A percentile compares a stretch with the other conserved stretches of the same genome.
These are phyloP conservation scores for Archilochus colubris DNA, from an alignment of 2,113 vertebrate genomes.

Conservation along the genomic window DNA sequence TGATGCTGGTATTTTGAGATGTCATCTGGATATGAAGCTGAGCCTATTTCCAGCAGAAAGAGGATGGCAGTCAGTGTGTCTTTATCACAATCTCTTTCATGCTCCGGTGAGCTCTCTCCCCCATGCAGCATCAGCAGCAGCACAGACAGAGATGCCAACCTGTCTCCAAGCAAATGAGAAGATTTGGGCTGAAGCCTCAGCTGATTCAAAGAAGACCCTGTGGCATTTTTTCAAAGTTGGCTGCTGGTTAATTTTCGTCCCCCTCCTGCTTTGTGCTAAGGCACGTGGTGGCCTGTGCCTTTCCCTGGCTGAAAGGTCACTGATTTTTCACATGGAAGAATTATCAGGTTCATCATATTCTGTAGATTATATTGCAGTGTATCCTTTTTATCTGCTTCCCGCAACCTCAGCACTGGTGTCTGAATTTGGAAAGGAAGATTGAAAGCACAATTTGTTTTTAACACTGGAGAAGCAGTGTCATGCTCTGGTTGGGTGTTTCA, in stretches of 20 bases:
- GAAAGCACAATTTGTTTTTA: neutral
- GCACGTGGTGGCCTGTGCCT: neutral
- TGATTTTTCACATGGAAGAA: neutral
- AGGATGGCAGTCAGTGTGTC: conserved; percentile 59
- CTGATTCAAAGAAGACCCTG: neutral
- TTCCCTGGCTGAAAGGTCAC: conserved; percentile 16
- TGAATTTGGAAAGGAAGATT: neutral
- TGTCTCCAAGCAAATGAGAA: conserved; percentile 16
- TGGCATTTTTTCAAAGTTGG: conserved; percentile 14
- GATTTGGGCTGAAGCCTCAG: conserved; percentile 10
- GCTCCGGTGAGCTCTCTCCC: conserved; percentile 46
- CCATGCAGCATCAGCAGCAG: neutral
- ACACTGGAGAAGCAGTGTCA: neutral
- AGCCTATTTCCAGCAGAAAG: conserved; percentile 24
- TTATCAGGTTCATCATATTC: conserved; percentile 15
- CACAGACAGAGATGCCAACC: conserved; percentile 49
- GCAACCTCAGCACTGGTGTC: neutral
- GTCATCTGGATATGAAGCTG: neutral
- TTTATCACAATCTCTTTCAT: conserved; percentile 70
- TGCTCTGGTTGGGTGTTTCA: neutral
- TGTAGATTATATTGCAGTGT: neutral
- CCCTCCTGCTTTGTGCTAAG: neutral
- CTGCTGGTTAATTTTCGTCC: neutral
- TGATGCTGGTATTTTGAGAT: conserved; percentile 32
- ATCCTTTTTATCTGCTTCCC: neutral